Percentiles rank a stretch among this genome's conserved stretches.
Evolutionary conservation across 1,140 invertebrate species (phyloP).

Genomic region (Ruditapes philippinarum): DNA sequence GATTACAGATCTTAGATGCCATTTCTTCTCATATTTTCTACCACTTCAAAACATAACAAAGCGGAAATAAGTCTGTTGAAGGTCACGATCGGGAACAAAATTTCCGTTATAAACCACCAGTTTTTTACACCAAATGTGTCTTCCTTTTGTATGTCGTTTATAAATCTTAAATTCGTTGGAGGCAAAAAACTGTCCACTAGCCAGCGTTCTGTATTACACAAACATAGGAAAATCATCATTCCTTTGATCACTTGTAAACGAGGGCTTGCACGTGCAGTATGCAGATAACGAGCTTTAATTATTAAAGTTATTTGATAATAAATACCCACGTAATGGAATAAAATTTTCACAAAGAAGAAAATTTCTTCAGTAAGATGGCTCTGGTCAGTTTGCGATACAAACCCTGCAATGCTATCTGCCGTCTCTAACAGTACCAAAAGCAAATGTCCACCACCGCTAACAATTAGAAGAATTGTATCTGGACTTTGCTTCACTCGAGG

Average conservation of each 20-base stretch:
- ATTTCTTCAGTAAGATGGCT: neutral
- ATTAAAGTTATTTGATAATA: neutral
- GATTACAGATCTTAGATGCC: too few species aligned
- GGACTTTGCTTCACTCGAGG: neutral
- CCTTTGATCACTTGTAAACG: neutral
- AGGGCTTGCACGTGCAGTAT: too few species aligned
- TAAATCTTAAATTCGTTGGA: neutral
- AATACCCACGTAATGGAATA: constrained; percentile 6
- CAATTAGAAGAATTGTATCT: neutral
- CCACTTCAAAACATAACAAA: neutral
- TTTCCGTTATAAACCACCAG: neutral
- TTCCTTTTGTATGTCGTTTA: constrained; percentile 2
- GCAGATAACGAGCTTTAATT: neutral
- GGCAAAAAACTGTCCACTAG: neutral
- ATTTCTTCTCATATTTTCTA: too few species aligned
- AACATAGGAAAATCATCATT: neutral
- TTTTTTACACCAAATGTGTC: constrained; percentile 1
- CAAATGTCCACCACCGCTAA: neutral
- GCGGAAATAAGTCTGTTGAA: neutral
- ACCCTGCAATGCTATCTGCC: neutral
- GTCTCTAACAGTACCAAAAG: neutral
- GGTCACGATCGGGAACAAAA: neutral
- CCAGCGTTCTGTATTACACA: constrained; percentile 16
- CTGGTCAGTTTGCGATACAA: neutral
- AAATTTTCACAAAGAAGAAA: neutral